Percentiles rank a stretch among this genome's conserved stretches.
Conservation (phyloP, 2,113 vertebrate species). For the Paralichthys olivaceus region DNA sequence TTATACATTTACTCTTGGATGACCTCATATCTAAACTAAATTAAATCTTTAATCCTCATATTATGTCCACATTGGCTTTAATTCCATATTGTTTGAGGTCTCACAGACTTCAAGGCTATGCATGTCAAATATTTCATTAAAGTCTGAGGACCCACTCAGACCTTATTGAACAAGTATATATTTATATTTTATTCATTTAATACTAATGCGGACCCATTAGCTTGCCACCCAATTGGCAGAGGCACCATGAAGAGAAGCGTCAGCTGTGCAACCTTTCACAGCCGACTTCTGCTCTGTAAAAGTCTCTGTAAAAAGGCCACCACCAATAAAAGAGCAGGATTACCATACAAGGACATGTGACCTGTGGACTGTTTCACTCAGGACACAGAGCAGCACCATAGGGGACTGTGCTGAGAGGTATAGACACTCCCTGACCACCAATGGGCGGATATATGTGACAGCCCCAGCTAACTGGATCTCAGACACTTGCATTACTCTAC, state of each 20-base stretch:
- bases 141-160: no score
- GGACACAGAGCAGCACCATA: no score
- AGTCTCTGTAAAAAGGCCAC: not conserved
- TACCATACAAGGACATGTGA: not conserved
- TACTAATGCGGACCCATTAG: no score
- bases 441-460: not conserved
- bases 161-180: no score
- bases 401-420: not conserved
- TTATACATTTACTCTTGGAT: not conserved
- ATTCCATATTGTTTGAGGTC: no score
- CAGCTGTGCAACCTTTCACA: not conserved
- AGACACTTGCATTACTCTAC: not conserved
- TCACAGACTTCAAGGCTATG: no score
- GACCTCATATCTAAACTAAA: not conserved
- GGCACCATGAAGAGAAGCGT: not conserved
- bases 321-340: not conserved
- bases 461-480: constrained; percentile 2
- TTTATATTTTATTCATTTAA: no score
- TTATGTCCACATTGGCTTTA: no score
- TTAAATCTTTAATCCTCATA: no score
- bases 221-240: no score
- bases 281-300: not conserved
- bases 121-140: no score
- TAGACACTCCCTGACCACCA: not conserved
- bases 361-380: not conserved